Percentiles rank a stretch among this genome's conserved stretches.
Conservation (phyloP, 35 echinoderm and acorn worm genomes). For the Chiridota heheva region DNA sequence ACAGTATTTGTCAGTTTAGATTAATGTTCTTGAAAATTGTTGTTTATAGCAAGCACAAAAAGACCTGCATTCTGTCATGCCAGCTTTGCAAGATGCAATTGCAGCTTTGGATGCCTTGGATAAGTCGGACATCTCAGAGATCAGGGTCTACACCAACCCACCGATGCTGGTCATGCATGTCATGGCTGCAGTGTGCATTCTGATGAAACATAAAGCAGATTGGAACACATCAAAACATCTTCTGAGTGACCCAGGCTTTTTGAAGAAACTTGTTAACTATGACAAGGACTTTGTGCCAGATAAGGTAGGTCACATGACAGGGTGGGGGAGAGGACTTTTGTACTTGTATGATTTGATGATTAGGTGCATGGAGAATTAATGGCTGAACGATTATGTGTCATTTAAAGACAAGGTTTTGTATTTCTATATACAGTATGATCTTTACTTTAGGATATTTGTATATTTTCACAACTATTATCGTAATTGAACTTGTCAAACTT, state of each 20-base stretch:
- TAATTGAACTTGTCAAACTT: too few species aligned
- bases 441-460: too few species aligned
- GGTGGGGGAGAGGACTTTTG: not conserved
- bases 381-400: too few species aligned
- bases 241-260: slow-evolving; percentile 80
- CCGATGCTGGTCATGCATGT: slow-evolving; percentile 92
- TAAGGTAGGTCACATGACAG: slow-evolving; percentile 57
- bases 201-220: slow-evolving; percentile 85
- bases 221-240: slow-evolving; percentile 91
- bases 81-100: slow-evolving; percentile 89
- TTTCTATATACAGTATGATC: too few species aligned
- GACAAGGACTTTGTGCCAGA: slow-evolving; percentile 92
- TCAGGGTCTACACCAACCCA: slow-evolving; percentile 86
- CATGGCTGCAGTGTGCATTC: slow-evolving; percentile 89
- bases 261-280: slow-evolving; percentile 91
- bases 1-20: too few species aligned
- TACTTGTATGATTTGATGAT: too few species aligned
- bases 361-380: too few species aligned
- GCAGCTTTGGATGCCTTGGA: slow-evolving; percentile 86
- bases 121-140: slow-evolving; percentile 98
- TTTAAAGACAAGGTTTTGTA: too few species aligned
- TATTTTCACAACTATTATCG: too few species aligned
- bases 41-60: slow-evolving; percentile 98
- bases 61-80: slow-evolving; percentile 92
- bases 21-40: too few species aligned